Percentiles rank a stretch among this genome's conserved stretches.
phyloP scores from a whole-genome alignment of 1,140 invertebrate species.

The Scaptodrosophila lebanonensis region DNA sequence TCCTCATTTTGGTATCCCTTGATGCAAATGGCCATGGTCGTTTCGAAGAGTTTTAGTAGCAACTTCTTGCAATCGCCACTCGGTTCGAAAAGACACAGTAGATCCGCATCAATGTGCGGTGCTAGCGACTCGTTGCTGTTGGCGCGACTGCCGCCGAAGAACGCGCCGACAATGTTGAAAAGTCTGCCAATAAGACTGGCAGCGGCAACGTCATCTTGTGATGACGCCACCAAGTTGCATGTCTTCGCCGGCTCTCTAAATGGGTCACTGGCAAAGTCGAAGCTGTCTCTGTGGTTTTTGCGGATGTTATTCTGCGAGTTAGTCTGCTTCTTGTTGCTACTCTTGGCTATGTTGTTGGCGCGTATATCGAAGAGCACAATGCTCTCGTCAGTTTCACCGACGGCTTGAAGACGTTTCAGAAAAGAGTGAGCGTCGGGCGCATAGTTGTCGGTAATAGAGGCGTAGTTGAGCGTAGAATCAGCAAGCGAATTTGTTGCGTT shows the following conservation, averaged over 20 bases:
- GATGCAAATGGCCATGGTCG: constrained; percentile 74
- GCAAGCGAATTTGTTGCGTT: constrained; percentile 42
- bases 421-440: constrained; percentile 36
- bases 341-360: constrained; percentile 27
- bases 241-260: background rate
- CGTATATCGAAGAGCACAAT: constrained; percentile 69
- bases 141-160: constrained; percentile 38
- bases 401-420: constrained; percentile 41
- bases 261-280: background rate
- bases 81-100: constrained; percentile 51
- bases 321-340: background rate
- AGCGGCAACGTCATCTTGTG: constrained; percentile 24
- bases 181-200: constrained; percentile 54
- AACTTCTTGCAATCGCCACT: constrained; percentile 71
- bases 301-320: constrained; percentile 1
- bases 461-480: constrained; percentile 51
- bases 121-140: background rate
- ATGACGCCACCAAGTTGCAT: background rate
- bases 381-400: constrained; percentile 51
- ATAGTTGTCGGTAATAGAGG: constrained; percentile 43
- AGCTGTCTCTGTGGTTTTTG: background rate
- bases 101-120: constrained; percentile 51
- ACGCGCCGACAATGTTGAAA: constrained; percentile 61
- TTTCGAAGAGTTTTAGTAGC: constrained; percentile 66
- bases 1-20: constrained; percentile 73